Conservation (phyloP, 2,888 invertebrate species). For the Ectemnius cavifrons region DNA sequence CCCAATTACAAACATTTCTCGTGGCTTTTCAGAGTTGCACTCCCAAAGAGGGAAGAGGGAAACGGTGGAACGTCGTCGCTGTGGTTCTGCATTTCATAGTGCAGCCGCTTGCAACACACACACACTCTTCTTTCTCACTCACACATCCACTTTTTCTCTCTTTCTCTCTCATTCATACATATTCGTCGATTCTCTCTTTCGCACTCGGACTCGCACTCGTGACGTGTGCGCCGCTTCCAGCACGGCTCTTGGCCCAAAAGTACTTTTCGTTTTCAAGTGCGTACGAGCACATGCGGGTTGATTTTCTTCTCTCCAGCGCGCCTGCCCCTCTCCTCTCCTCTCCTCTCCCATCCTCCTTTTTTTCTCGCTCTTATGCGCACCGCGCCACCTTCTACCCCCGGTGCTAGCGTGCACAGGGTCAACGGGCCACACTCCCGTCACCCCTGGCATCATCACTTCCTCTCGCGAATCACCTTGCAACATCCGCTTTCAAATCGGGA, state of each 20-base stretch:
- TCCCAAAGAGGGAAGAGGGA: constrained; percentile 55
- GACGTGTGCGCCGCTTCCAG: constrained; percentile 48
- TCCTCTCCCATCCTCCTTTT: constrained; percentile 1
- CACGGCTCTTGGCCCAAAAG: constrained; percentile 63
- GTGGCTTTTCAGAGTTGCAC: constrained; percentile 72
- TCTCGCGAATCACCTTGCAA: constrained; percentile 3
- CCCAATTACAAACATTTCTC: constrained; percentile 77
- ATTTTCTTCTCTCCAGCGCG: constrained; percentile 61
- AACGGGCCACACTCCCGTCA: constrained; percentile 21
- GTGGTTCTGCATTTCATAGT: constrained; percentile 63
- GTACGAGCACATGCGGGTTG: constrained; percentile 71
- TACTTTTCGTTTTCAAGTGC: constrained; percentile 70
- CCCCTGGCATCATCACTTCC: not conserved
- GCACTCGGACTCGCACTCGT: constrained; percentile 44
- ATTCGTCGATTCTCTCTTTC: too few relatives aligned
- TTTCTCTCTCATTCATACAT: too few relatives aligned
- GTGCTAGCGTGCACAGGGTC: constrained; percentile 27
- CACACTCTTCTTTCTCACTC: constrained; percentile 32
- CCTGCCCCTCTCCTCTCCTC: too few relatives aligned
- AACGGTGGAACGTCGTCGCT: constrained; percentile 61
- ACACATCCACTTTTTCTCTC: too few relatives aligned
- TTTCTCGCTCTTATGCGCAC: constrained; percentile 35
- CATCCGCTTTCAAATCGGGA: not conserved
- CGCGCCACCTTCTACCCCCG: constrained; percentile 40
- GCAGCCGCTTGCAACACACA: constrained; percentile 37